These are phyloP conservation scores for Acipenser ruthenus DNA, from an alignment of 2,797 vertebrate genomes.

Conservation along the genomic window DNA sequence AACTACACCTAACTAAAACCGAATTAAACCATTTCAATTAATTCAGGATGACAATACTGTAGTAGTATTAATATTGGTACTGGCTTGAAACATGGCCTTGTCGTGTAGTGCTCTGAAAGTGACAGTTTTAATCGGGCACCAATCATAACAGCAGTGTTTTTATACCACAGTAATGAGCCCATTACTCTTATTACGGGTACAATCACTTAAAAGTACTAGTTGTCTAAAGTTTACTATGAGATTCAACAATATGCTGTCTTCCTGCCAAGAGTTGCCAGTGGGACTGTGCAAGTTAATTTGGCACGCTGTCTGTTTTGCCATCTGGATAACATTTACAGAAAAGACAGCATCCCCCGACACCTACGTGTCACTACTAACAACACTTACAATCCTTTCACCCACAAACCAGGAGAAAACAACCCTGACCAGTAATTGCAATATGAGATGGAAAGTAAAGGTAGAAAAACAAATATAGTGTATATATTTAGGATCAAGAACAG, in stretches of 20 bases:
- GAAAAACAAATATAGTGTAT: constrained; percentile 3
- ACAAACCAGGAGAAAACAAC: constrained; percentile 24
- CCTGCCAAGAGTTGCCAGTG: constrained; percentile 50
- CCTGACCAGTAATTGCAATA: constrained; percentile 13
- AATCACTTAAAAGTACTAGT: constrained; percentile 23
- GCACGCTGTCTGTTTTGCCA: constrained; percentile 52
- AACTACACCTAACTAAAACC: too few species aligned
- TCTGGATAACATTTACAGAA: constrained; percentile 66
- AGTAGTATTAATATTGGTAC: too few species aligned
- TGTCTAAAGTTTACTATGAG: constrained; percentile 41
- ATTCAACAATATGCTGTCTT: constrained; percentile 44
- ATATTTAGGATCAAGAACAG: constrained; percentile 18
- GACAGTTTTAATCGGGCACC: too few species aligned
- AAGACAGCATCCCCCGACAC: constrained; percentile 49
- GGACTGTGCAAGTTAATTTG: constrained; percentile 70
- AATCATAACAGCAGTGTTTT: too few species aligned
- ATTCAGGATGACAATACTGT: too few species aligned
- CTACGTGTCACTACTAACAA: constrained; percentile 44
- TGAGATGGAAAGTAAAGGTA: constrained; percentile 23
- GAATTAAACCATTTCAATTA: too few species aligned
- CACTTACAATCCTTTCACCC: constrained; percentile 9
- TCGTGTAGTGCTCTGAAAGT: too few species aligned
- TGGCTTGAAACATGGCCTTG: too few species aligned
- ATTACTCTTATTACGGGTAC: too few species aligned
- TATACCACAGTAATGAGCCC: too few species aligned